These are phyloP conservation scores for Bettongia penicillata DNA, from an alignment of 2,113 vertebrate genomes.

Conservation along the genomic window DNA sequence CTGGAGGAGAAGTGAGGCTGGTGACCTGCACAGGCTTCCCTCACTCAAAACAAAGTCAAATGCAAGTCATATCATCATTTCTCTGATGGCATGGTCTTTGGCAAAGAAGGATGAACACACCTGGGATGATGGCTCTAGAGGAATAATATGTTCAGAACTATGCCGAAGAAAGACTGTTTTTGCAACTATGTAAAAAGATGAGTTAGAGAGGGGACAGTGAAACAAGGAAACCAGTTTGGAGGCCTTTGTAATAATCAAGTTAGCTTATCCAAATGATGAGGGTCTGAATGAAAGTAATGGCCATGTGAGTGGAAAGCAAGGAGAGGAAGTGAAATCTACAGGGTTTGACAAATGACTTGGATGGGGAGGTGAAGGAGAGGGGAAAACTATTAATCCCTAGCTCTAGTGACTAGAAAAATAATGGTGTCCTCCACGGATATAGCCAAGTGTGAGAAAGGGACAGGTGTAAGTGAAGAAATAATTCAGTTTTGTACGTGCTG, in stretches of 20 bases:
- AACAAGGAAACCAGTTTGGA: background rate
- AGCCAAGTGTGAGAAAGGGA: background rate
- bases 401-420: background rate
- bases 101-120: no score
- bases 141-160: background rate
- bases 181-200: background rate
- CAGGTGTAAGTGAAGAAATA: background rate
- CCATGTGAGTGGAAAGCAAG: background rate
- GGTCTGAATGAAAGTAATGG: background rate
- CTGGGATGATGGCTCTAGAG: background rate
- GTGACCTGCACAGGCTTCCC: no score
- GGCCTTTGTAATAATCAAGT: background rate
- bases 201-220: background rate
- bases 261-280: background rate
- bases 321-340: background rate
- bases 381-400: background rate
- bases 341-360: background rate
- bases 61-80: no score
- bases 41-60: no score
- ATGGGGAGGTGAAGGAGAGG: background rate
- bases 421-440: background rate
- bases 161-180: background rate
- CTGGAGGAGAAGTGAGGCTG: no score
- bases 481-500: background rate
- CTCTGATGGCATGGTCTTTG: no score